Conservation (phyloP, 2,888 invertebrate species). For the Iselma pallidipennis region DNA sequence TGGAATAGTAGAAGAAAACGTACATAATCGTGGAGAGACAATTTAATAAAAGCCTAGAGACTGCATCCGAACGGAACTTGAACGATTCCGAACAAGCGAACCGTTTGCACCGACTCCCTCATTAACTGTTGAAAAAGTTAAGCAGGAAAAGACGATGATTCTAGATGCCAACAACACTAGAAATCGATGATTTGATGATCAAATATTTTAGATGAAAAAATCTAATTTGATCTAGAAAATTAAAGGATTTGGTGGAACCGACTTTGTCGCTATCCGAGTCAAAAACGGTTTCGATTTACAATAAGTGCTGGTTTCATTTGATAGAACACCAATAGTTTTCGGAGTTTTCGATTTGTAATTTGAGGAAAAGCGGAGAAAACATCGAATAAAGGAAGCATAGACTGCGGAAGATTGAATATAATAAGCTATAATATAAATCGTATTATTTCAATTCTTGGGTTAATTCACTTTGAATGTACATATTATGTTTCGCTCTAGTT, state of each 20-base stretch:
- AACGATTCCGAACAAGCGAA: slow-evolving; percentile 24
- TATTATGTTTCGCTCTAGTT: slow-evolving; percentile 19
- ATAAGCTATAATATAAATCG: slow-evolving; percentile 14
- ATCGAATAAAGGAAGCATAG: too few relatives aligned
- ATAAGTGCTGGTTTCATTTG: too few relatives aligned
- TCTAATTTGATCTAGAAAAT: too few relatives aligned
- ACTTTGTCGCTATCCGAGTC: too few relatives aligned
- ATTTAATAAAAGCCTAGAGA: slow-evolving; percentile 35
- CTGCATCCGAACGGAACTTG: slow-evolving; percentile 27
- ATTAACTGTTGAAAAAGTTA: slow-evolving; percentile 33
- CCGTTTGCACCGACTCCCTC: slow-evolving; percentile 33
- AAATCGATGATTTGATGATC: slow-evolving; percentile 21
- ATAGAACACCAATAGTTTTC: too few relatives aligned
- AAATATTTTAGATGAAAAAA: too few relatives aligned
- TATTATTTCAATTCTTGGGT: slow-evolving; percentile 21
- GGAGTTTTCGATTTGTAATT: too few relatives aligned
- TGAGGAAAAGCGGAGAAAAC: too few relatives aligned
- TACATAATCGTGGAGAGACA: slow-evolving; percentile 30
- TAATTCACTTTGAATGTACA: slow-evolving; percentile 21
- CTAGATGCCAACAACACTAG: slow-evolving; percentile 23
- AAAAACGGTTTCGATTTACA: too few relatives aligned
- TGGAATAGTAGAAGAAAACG: slow-evolving; percentile 12
- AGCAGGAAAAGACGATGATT: slow-evolving; percentile 27
- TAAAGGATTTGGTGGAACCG: too few relatives aligned
- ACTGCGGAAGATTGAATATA: too few relatives aligned